These are phyloP conservation scores for Tinea trinotella DNA, from an alignment of 2,888 invertebrate genomes.

Conservation along the genomic window DNA sequence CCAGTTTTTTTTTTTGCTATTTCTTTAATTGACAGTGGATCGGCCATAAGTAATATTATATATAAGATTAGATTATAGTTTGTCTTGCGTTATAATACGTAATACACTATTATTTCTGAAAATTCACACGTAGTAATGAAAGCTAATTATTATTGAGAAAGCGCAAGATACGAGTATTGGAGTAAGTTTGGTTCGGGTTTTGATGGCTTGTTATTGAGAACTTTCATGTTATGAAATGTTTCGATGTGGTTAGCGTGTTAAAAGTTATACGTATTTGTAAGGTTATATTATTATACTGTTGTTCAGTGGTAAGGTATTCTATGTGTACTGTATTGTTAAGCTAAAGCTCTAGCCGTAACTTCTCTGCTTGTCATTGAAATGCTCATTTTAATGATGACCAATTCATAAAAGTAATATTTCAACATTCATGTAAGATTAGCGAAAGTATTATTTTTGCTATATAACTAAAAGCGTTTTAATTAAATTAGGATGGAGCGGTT, in stretches of 20 bases:
- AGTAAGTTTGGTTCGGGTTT: too few relatives aligned
- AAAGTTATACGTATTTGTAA: constrained; percentile 36
- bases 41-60: not conserved
- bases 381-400: not conserved
- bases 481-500: constrained; percentile 8
- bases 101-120: too few relatives aligned
- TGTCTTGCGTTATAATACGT: not conserved
- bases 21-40: not conserved
- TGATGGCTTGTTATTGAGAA: not conserved
- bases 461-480: not conserved
- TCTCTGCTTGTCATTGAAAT: not conserved
- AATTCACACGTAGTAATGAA: too few relatives aligned
- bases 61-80: not conserved
- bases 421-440: not conserved
- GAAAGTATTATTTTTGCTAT: not conserved
- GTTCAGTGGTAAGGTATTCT: constrained; percentile 56
- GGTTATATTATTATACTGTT: constrained; percentile 37
- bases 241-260: constrained; percentile 41
- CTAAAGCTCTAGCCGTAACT: not conserved
- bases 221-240: not conserved
- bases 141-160: too few relatives aligned
- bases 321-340: constrained; percentile 21
- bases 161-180: too few relatives aligned
- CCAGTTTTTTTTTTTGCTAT: not conserved
- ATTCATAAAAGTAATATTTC: not conserved